phyloP scores from a whole-genome alignment of 2,888 invertebrate species.

The Diarsia rubi region DNA sequence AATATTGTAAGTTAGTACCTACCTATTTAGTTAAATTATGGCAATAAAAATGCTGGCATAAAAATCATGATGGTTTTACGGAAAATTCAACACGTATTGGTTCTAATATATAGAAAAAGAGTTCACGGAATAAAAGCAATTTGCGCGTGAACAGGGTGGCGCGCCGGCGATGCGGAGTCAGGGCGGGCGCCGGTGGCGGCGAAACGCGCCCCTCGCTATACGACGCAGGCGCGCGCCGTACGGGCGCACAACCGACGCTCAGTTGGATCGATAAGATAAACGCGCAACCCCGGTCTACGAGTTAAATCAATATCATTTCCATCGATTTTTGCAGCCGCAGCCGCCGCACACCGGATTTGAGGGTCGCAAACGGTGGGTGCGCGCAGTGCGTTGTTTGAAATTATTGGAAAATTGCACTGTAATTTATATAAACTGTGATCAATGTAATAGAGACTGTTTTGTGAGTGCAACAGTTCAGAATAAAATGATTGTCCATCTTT shows the following conservation, averaged over 20 bases:
- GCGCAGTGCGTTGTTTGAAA: constrained; percentile 75
- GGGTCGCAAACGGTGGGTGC: constrained; percentile 90
- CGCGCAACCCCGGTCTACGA: constrained; percentile 93
- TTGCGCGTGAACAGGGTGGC: constrained; percentile 88
- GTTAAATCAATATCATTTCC: constrained; percentile 93
- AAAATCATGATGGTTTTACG: not conserved
- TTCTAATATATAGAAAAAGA: constrained; percentile 19
- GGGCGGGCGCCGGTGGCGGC: constrained; percentile 75
- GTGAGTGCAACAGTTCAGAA: constrained; percentile 30
- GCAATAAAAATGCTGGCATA: not conserved
- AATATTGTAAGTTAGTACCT: not conserved
- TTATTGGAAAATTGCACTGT: constrained; percentile 49
- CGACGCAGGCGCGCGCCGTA: constrained; percentile 81
- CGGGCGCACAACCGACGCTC: constrained; percentile 73
- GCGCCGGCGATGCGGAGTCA: constrained; percentile 75
- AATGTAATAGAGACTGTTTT: constrained; percentile 23
- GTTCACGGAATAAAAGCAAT: constrained; percentile 68
- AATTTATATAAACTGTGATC: constrained; percentile 42
- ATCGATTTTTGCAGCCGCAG: constrained; percentile 94
- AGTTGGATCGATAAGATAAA: constrained; percentile 94
- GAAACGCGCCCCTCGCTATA: constrained; percentile 76
- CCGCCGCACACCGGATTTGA: constrained; percentile 89
- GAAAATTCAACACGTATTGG: constrained; percentile 6
- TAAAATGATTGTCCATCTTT: constrained; percentile 24
- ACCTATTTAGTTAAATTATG: not conserved